Conservation (phyloP, 2,113 vertebrate genomes). For the Myotis brandtii region DNA sequence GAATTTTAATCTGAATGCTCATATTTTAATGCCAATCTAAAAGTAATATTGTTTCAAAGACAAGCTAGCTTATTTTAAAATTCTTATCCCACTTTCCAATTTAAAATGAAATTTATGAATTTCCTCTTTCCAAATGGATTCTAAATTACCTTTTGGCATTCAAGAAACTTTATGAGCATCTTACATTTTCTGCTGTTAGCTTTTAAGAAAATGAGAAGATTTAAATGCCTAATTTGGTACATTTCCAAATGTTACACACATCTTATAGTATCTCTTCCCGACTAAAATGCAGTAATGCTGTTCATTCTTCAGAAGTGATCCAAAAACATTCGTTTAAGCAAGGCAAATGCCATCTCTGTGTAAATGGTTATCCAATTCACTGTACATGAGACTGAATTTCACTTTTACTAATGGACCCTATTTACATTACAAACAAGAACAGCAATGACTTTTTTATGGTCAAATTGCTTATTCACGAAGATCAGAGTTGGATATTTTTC, state of each 20-base stretch:
- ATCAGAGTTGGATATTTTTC: conserved; percentile 37
- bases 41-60: conserved; percentile 42
- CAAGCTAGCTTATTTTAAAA: conserved; percentile 55
- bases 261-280: background rate
- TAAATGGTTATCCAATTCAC: conserved; percentile 68
- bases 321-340: conserved; percentile 70
- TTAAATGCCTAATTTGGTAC: conserved; percentile 36
- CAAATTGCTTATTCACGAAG: conserved; percentile 67
- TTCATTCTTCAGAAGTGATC: conserved; percentile 61
- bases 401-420: conserved; percentile 75
- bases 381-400: conserved; percentile 34
- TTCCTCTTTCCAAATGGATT: conserved; percentile 61
- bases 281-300: conserved; percentile 55
- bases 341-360: conserved; percentile 67
- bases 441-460: conserved; percentile 47
- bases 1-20: conserved; percentile 50
- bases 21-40: conserved; percentile 50
- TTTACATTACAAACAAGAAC: conserved; percentile 78
- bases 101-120: conserved; percentile 58
- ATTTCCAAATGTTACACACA: conserved; percentile 62
- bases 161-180: conserved; percentile 9
- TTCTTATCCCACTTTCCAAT: background rate
- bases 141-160: conserved; percentile 61
- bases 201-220: conserved; percentile 65
- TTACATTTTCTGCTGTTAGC: conserved; percentile 39